Evolutionary conservation across 2,797 vertebrate species (phyloP), one percentile per base, ranked within the genome.

Genomic region (Eremophila alpestris): DNA sequence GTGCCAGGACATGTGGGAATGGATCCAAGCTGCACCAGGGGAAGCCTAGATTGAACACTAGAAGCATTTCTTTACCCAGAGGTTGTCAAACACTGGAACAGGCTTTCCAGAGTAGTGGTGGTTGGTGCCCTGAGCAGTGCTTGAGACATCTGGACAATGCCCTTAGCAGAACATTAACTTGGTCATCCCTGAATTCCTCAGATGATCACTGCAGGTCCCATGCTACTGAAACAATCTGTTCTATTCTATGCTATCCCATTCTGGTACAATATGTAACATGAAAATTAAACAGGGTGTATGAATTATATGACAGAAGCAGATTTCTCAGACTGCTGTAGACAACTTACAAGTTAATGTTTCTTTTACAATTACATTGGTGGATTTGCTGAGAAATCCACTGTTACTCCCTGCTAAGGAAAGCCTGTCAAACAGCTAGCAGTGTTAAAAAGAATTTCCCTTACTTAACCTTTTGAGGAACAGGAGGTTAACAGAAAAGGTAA

Each of bases 401-500:
- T 76, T 86, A 56, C 52, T 12, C 22, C 40, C 52, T 18, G 52
- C 52, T 67, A 74, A 83, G 63, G 45, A 86, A 95, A 94, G 40
- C 34, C 52, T 87, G 91, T 85, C 82, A 93, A 75, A 93, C 18
- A 90, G 43, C 77, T 49, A 79, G 59, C 43, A 83, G 65, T 90
- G 65, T 73, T 83, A 90, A 55, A 92, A 74, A 91, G 30, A 82
- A 94, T 90, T 96, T 95, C 93, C 94, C 85, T 83, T 79, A 87
- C 26, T 96, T 90, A 94, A 96, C 91, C 91, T 96, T 94, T 87
- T 26, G 87, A 91, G 56, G 70, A 94, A 88, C 69, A 93, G 92
- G 69, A 96, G 75, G 88, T 96, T 96, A 95, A 93, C 73, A 95
- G 89, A 93, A 95, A 95, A 94, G 80, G 93, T 95, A 95, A 94